Evolutionary conservation across 2,113 vertebrate species (phyloP), one percentile per base, ranked within the genome.

Genomic region (Chrysemys picta): DNA sequence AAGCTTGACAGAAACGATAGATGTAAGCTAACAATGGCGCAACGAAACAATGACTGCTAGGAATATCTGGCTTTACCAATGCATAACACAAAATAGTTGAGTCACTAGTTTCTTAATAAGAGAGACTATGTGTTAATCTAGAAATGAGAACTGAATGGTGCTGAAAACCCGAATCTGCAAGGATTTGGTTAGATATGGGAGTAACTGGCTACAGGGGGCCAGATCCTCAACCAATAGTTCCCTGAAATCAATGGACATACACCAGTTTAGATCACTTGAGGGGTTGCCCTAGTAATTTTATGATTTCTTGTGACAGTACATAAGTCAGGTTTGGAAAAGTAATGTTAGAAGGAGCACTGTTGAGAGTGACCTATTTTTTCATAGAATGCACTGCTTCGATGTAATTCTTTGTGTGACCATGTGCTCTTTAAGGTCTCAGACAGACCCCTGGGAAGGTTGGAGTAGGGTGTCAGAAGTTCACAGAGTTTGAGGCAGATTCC

Each of bases 21-120:
- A 84, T 82, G 47, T 89, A 91, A 62, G 83, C 90, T 93, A 86
- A 93, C 89, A 96, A 52, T 59, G 86, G 94, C 82, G 85, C 90
- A 79, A 92, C 54, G 88, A 93, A 95, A 90, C 91, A 96, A 97
- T 84, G 84, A 92, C 53, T 97, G 96, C 89, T 93, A 97, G 95
- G 90, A 95, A 96, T 96, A 91, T 91, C 85, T 91, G 79, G 80
- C 79, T 54, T 79, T 97, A 79, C 42, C 86, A 94, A 92, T 59
- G 96, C 93, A 94, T 95, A 95, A 54, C 1, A 2, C 0, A 0
- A 84, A 38, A 45, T 93, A 88, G 90, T 91, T 95, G 97, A 96
- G 92, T 92, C 93, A 95, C 0, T 0, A 81, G 87, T 93, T 95
- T 95, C 57, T 84, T 87, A 93, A 95, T 75, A 50, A 8, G 49